Conservation (phyloP, 2,797 vertebrate genomes). For the Spinus pinus region DNA sequence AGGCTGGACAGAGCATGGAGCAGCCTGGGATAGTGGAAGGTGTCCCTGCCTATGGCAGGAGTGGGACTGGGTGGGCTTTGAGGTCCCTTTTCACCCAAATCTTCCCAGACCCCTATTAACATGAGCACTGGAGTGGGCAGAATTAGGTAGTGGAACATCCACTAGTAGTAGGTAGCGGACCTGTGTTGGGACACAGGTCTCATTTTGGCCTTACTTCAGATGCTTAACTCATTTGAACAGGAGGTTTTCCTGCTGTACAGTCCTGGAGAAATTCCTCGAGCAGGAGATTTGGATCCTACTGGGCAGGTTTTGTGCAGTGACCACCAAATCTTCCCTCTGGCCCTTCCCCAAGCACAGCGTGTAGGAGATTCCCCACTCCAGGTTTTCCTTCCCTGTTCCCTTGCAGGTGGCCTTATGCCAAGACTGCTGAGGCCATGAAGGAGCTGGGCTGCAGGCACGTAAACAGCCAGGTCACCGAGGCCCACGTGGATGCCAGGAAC, state of each 20-base stretch:
- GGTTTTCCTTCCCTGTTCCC: not conserved
- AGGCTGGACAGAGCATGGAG: not conserved
- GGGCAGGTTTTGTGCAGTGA: not conserved
- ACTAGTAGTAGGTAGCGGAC: no score
- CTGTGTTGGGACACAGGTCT: not conserved
- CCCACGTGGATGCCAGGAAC: not conserved
- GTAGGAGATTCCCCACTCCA: not conserved
- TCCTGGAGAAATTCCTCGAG: not conserved
- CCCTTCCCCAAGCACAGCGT: accelerated
- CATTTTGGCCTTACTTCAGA: not conserved
- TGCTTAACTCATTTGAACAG: not conserved
- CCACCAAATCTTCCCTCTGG: not conserved
- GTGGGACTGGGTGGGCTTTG: not conserved
- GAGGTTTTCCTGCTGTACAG: accelerated
- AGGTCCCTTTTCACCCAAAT: not conserved
- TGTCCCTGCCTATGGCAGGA: not conserved
- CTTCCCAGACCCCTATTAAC: not conserved
- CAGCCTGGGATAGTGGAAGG: not conserved
- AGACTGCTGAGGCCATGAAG: not conserved
- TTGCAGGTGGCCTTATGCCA: not conserved
- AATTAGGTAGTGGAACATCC: not conserved
- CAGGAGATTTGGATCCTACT: not conserved
- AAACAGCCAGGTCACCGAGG: not conserved
- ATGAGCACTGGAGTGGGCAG: not conserved
- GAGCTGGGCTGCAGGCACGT: not conserved